These are phyloP conservation scores for Onthophagus sagittarius DNA, from an alignment of 2,888 invertebrate species.

Conservation along the genomic window DNA sequence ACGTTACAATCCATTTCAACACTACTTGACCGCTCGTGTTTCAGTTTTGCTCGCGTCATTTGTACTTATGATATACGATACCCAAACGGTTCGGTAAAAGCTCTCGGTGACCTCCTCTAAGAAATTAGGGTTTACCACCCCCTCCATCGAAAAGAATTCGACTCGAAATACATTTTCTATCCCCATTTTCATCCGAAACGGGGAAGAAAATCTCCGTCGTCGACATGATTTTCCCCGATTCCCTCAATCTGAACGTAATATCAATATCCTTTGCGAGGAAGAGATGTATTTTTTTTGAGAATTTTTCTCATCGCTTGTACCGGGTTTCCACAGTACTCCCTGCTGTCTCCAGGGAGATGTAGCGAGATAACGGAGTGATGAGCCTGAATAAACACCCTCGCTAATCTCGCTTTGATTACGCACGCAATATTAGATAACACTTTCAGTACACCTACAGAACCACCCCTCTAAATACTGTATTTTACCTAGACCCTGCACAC, in stretches of 20 bases:
- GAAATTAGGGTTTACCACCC: not conserved
- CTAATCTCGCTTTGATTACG: conserved; percentile 49
- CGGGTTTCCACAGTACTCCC: conserved; percentile 24
- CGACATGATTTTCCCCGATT: not conserved
- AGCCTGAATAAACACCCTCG: conserved; percentile 44
- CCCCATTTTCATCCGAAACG: not conserved
- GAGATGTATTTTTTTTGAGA: conserved; percentile 27
- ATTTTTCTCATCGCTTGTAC: not conserved
- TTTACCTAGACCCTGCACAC: conserved; percentile 4
- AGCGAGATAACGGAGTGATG: conserved; percentile 42
- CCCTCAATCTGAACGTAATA: conserved; percentile 34
- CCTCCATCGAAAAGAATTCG: not conserved
- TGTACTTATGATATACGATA: conserved; percentile 13
- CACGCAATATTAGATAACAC: conserved; percentile 49
- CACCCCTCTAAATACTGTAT: conserved; percentile 19
- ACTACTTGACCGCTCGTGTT: conserved; percentile 24
- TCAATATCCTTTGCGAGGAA: conserved; percentile 40
- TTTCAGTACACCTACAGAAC: conserved; percentile 33
- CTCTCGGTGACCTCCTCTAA: not conserved
- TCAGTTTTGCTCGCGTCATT: conserved; percentile 4
- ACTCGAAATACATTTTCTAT: not conserved
- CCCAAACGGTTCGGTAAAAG: not conserved
- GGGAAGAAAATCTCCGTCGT: not conserved
- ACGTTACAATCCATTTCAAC: conserved; percentile 33
- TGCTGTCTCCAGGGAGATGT: conserved; percentile 42